Evolutionary conservation across 2,888 invertebrate genomes (phyloP).

Genomic region (Apodemia zela): DNA sequence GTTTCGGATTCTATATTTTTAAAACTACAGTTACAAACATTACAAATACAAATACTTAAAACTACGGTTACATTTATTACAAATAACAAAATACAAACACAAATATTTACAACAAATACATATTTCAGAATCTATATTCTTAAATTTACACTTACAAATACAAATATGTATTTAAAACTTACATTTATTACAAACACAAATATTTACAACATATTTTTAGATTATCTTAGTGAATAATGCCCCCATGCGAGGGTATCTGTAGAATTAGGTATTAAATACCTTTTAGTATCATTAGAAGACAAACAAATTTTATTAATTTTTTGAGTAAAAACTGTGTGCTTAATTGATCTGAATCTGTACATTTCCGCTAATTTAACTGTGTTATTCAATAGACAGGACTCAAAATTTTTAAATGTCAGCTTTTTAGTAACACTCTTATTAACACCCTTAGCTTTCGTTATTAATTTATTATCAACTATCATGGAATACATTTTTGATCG

Average conservation of each 20-base stretch:
- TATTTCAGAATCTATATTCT: not conserved
- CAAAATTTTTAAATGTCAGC: conserved; percentile 26
- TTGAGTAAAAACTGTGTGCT: conserved; percentile 33
- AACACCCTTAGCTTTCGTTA: conserved; percentile 34
- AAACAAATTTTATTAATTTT: conserved; percentile 30
- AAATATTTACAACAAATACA: conserved; percentile 6
- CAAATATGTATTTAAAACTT: not conserved
- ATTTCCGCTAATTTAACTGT: conserved; percentile 22
- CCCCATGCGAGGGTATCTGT: not conserved
- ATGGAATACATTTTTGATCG: conserved; percentile 40
- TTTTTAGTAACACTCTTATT: conserved; percentile 25
- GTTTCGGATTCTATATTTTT: not conserved
- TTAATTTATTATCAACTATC: conserved; percentile 30
- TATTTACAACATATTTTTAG: not conserved
- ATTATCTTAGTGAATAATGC: conserved; percentile 2
- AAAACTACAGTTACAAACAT: not conserved
- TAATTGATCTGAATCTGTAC: conserved; percentile 30
- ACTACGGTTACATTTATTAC: conserved; percentile 6
- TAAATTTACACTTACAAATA: conserved; percentile 3
- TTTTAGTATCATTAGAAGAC: conserved; percentile 18
- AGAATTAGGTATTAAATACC: conserved; percentile 3
- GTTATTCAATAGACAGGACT: conserved; percentile 28
- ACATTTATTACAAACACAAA: conserved; percentile 8
- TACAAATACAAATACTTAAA: not conserved
- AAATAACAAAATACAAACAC: not conserved